Conservation (phyloP, 2,888 invertebrate genomes). For the Drymonia ruficornis region DNA sequence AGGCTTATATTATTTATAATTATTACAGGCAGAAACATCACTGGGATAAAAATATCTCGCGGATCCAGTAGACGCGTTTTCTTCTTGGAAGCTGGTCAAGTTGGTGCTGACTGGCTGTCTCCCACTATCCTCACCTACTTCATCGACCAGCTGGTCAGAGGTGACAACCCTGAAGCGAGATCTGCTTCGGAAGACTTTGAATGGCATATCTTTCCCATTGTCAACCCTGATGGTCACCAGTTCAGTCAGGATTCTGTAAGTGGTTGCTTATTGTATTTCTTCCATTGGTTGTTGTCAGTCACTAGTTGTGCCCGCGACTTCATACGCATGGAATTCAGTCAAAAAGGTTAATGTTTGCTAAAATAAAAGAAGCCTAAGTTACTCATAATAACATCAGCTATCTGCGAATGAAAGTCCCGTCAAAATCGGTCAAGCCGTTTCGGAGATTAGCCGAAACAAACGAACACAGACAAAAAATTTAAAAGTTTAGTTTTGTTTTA, state of each 20-base stretch:
- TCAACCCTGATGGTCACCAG: constrained; percentile 91
- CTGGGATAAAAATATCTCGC: constrained; percentile 69
- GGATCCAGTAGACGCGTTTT: constrained; percentile 54
- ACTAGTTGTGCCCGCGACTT: too few species aligned
- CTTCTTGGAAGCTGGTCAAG: constrained; percentile 82
- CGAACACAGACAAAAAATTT: too few species aligned
- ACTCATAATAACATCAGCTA: too few species aligned
- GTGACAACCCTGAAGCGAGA: constrained; percentile 73
- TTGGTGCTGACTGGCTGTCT: constrained; percentile 91
- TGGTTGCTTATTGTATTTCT: neutral
- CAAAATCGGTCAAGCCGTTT: too few species aligned
- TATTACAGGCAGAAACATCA: constrained; percentile 76
- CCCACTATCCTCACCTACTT: constrained; percentile 87
- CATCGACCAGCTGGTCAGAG: constrained; percentile 85
- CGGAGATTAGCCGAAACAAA: too few species aligned
- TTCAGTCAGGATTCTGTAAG: constrained; percentile 86
- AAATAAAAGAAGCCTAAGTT: too few species aligned
- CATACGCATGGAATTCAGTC: too few species aligned
- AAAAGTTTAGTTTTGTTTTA: too few species aligned
- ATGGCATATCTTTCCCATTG: constrained; percentile 90
- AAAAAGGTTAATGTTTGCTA: too few species aligned
- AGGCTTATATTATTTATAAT: too few species aligned
- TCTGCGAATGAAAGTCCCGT: too few species aligned
- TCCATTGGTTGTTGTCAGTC: too few species aligned
- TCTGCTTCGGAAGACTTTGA: constrained; percentile 84